Evolutionary conservation across 2,113 vertebrate genomes (phyloP), one percentile per base, ranked within the genome.

Genomic region (Polypterus bichir): DNA sequence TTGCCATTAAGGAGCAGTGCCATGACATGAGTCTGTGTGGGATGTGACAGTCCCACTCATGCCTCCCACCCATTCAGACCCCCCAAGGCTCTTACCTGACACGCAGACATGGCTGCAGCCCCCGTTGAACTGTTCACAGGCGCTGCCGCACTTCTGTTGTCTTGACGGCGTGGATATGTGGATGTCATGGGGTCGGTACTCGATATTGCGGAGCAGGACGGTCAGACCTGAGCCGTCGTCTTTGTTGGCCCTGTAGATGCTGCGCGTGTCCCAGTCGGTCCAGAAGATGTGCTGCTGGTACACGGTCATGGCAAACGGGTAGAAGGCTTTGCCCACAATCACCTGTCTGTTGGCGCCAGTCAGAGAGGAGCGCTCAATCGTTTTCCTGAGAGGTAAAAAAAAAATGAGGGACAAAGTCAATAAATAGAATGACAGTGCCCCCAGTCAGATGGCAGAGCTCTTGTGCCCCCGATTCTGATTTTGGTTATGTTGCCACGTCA

Each of bases 81-180:
- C 44, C 11, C 4, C 4, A 4, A 56, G 1, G 2, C 4, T 57
- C 72, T 81, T 83, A 97, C 94, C 93, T 70, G 89, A 68, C 48
- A 86, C 85, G 77, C 93, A 97, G 66, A 96, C 74, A 49, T 97
- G 88, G 72, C 94, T 97, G 74, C 94, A 97, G 62, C 94, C 94
- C 5, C 94, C 94, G 7, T 97, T 97, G 68, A 95, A 96, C 71
- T 89, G 85, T 61, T 86, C 84, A 59, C 94, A 97, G 64, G 87
- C 86, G 65, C 89, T 97, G 68, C 73, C 73, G 69, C 94, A 97
- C n/a, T 71, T 84, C 64, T 88, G 84, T 54, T 90, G 91, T 64
- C 87, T 89, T 44, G 76, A 81, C 48, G 77, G 87, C 6, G 83
- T 63, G 71, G 81, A 86, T 27, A 85, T 72, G 1, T 88, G 83